Evolutionary conservation across 2,888 invertebrate genomes (phyloP).

Genomic region (Abscondita cerata): DNA sequence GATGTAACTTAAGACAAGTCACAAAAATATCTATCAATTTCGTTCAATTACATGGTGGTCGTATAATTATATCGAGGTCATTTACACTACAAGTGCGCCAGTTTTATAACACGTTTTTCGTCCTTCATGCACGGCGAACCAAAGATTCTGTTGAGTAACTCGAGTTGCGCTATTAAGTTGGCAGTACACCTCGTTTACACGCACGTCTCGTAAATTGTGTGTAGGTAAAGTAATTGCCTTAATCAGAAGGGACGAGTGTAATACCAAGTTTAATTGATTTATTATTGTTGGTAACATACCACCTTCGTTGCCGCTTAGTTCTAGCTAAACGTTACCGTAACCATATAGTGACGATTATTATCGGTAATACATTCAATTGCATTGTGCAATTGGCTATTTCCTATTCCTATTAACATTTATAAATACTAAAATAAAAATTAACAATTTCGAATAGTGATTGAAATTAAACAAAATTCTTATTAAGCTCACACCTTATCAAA

Average conservation of each 20-base stretch:
- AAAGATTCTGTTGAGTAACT: constrained; percentile 29
- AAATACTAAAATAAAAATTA: too few relatives aligned
- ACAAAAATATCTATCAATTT: constrained; percentile 30
- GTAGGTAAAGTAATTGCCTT: constrained; percentile 33
- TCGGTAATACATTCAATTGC: background rate
- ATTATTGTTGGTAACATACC: constrained; percentile 12
- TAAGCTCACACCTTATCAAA: too few relatives aligned
- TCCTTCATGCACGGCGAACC: constrained; percentile 31
- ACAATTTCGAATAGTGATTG: too few relatives aligned
- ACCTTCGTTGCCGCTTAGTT: constrained; percentile 3
- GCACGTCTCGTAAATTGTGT: constrained; percentile 36
- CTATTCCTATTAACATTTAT: background rate
- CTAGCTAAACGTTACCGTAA: too few relatives aligned
- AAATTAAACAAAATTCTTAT: too few relatives aligned
- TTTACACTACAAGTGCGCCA: constrained; percentile 28
- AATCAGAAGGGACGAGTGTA: constrained; percentile 25
- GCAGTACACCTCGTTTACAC: constrained; percentile 36
- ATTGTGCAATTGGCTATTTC: background rate
- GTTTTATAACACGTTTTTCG: constrained; percentile 28
- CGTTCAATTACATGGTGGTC: constrained; percentile 30
- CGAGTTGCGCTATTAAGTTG: constrained; percentile 23
- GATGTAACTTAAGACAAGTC: background rate
- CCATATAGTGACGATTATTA: too few relatives aligned
- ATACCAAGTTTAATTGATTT: constrained; percentile 33
- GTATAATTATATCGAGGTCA: constrained; percentile 33